Evolutionary conservation across 2,113 vertebrate genomes (phyloP), one percentile per base, ranked within the genome.

Genomic region (Anas platyrhynchos): DNA sequence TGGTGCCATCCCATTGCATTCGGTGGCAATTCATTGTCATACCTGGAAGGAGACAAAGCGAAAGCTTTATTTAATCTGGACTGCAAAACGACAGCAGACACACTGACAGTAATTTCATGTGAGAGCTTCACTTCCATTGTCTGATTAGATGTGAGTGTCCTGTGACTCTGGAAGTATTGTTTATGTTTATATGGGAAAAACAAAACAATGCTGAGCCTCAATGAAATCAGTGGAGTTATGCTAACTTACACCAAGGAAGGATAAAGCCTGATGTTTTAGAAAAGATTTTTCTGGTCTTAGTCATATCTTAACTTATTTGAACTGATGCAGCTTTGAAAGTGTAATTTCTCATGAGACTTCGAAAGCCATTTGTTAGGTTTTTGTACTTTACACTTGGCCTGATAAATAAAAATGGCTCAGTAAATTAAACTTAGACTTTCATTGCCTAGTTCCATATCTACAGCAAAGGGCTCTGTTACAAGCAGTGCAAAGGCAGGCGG

Each of bases 51-150:
- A 92, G 62, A 21, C 18, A 26, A 75, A 79, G 21, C 48, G 20
- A 76, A 84, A 73, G 61, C 58, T 73, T 92, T 72, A 56, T 79
- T 92, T 89, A 82, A 36, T 90, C 56, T 72, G 22, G 36, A 43
- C 59, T 72, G 15, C 17, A 67, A 90, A 91, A 58, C 48, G n/a
- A 86, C 73, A 91, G 32, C 59, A 82, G 50, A 23, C 43, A 79
- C 31, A 15, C 54, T 96, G 88, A 84, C 74, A 92, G 44, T 92
- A 87, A 93, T 90, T 89, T 95, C 31, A 62, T 68, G 83, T 54
- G 92, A 88, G 73, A 69, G 74, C 54, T 94, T 88, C 61, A 69
- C 43, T 95, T 94, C 68, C 16, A 7, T 91, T 92, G 69, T 93
- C 92, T 82, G 88, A 84, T 94, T 86, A 91, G 43, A 86, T 81